Evolutionary conservation across 2,888 invertebrate genomes (phyloP), one percentile per base, ranked within the genome.

Genomic region (Ormyrus nitidulus): DNA sequence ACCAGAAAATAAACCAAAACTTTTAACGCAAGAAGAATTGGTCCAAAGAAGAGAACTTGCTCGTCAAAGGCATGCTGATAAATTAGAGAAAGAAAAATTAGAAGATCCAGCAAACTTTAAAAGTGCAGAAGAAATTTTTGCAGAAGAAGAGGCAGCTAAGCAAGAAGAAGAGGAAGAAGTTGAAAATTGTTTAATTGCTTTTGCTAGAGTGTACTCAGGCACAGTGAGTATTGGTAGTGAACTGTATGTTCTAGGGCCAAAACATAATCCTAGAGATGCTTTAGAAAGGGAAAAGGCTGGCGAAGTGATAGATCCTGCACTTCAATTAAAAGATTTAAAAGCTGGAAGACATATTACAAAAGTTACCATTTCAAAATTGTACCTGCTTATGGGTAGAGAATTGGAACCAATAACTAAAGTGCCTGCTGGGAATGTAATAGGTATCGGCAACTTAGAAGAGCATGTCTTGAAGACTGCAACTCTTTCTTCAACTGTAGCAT

Each of bases 181-280:
- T 68, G 92, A 93, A 70, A 93, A 94, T 81, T 94, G 93, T 61
- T 96, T 98, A 88, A 93, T 99, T 83, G 99, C 97, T 0, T 97
- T 99, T 91, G 98, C 98, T 19, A 93, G 99, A 87, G 93, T 99
- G 54, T 99, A 97, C 89, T 97, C 97, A 89, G 99, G 99, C 3
- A 95, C 93, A 74, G 90, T 99, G 54, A 94, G 90, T 83, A 93
- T 92, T 85, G 97, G 97, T 7, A 94, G 95, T 86, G 94, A 94
- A 86, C 91, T 99, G 6, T 98, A 94, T 91, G 95, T 97, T 19
- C 91, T 99, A 46, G 95, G 96, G 11, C 97, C 98, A 1, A 97
- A 97, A 90, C 97, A 98, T 90, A 94, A 97, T 90, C 98, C 98
- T 0, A 92, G 92, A 66, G 91, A 92, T 83, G 92, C 93, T 76